These are phyloP conservation scores for Melitaea athalia DNA, from an alignment of 2,888 invertebrate genomes.

Conservation along the genomic window DNA sequence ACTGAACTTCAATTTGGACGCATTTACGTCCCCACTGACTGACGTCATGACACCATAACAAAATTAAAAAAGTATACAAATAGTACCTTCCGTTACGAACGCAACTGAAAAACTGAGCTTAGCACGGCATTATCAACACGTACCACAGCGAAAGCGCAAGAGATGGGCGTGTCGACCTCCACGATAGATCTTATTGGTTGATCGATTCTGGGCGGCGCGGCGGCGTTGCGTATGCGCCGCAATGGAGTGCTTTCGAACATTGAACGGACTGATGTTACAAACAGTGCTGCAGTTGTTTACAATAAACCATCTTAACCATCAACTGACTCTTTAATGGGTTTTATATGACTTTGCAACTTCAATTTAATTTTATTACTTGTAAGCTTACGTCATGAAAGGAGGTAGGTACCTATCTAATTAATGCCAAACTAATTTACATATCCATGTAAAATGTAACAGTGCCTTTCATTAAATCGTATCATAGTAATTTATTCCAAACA, in stretches of 20 bases:
- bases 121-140: conserved; percentile 46
- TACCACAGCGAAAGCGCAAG: conserved; percentile 61
- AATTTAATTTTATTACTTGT: conserved; percentile 69
- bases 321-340: conserved; percentile 74
- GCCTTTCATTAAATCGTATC: conserved; percentile 15
- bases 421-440: conserved; percentile 35
- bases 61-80: conserved; percentile 21
- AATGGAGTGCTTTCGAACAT: conserved; percentile 59
- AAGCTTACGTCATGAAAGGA: conserved; percentile 62
- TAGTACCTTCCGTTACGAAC: conserved; percentile 49
- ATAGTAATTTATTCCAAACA: conserved; percentile 22
- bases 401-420: conserved; percentile 30
- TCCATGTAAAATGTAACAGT: conserved; percentile 14
- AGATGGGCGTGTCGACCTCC: conserved; percentile 63
- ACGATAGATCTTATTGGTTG: conserved; percentile 60
- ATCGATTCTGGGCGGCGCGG: conserved; percentile 55
- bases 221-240: conserved; percentile 53
- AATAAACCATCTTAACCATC: too few species aligned
- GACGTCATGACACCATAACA: conserved; percentile 61
- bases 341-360: conserved; percentile 75
- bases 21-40: conserved; percentile 62
- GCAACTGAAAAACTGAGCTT: conserved; percentile 70
- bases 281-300: conserved; percentile 76
- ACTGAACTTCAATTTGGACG: conserved; percentile 84
- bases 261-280: conserved; percentile 73